Conservation (phyloP, 2,888 invertebrate species). For the Orthosia gothica region DNA sequence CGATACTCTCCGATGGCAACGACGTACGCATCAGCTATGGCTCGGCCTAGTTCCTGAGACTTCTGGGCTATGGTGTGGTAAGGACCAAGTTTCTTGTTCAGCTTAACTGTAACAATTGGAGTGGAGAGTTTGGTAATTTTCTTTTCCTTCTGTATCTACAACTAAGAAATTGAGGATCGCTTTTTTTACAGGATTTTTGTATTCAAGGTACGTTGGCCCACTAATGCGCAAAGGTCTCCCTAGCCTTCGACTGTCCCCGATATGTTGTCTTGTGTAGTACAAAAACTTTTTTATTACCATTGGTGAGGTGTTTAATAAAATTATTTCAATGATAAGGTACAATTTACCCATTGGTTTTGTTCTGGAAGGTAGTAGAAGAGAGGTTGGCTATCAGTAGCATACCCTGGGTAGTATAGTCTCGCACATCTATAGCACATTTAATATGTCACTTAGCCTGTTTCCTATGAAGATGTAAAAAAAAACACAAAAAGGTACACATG, state of each 20-base stretch:
- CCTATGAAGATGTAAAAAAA: no score
- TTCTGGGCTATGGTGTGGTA: conserved; percentile 6
- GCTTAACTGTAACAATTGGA: conserved; percentile 34
- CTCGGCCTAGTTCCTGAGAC: conserved; percentile 5
- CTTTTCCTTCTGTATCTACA: not conserved
- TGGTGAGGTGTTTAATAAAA: not conserved
- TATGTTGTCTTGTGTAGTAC: not conserved
- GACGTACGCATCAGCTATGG: conserved; percentile 22
- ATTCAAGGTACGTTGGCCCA: no score
- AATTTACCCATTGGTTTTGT: not conserved
- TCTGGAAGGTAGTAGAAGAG: no score
- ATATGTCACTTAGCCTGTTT: no score
- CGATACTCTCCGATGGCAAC: not conserved
- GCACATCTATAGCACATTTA: not conserved
- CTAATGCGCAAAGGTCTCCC: no score
- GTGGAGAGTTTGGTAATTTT: not conserved
- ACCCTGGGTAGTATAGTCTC: no score
- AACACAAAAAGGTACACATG: no score
- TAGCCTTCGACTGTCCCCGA: no score
- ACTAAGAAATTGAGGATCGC: not conserved
- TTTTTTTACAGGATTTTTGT: not conserved
- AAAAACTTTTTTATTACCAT: not conserved
- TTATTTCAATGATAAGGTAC: not conserved
- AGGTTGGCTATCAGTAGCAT: no score
- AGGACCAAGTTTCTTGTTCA: conserved; percentile 14